These are phyloP conservation scores for Morelia viridis DNA, from an alignment of 2,797 vertebrate genomes.

Conservation along the genomic window DNA sequence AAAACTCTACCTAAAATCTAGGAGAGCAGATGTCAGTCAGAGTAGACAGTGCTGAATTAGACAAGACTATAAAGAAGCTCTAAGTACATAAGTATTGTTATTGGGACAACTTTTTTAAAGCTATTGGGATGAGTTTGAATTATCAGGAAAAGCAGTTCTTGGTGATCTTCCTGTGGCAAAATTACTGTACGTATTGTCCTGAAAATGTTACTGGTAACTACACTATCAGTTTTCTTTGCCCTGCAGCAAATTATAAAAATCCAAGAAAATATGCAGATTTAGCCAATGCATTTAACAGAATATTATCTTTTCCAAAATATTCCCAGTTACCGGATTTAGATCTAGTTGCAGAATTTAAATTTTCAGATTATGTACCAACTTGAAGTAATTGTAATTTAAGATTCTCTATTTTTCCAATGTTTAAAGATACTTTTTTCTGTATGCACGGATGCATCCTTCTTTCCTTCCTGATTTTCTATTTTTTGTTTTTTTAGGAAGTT, in stretches of 20 bases:
- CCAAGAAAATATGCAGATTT: background rate
- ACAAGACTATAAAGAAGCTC: background rate
- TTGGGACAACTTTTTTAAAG: background rate
- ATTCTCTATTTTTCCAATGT: background rate
- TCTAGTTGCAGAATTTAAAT: background rate
- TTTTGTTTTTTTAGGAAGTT: conserved; percentile 79
- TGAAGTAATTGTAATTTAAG: background rate
- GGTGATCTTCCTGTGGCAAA: background rate
- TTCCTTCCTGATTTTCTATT: background rate
- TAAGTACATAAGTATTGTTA: background rate
- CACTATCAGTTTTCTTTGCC: background rate
- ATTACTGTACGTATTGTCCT: background rate
- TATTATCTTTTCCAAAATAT: background rate
- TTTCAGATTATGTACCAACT: background rate
- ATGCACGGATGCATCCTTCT: background rate
- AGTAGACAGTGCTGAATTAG: background rate
- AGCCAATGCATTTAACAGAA: background rate
- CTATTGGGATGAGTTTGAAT: background rate
- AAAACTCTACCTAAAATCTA: background rate
- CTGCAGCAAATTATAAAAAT: background rate
- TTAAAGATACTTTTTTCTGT: background rate
- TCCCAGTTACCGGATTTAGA: background rate
- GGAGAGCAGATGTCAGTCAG: background rate
- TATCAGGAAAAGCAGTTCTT: background rate
- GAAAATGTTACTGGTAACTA: background rate